Base-by-base conservation (phyloP, 64 coral and sea anemone species). In the Trachythela sp. region DNA sequence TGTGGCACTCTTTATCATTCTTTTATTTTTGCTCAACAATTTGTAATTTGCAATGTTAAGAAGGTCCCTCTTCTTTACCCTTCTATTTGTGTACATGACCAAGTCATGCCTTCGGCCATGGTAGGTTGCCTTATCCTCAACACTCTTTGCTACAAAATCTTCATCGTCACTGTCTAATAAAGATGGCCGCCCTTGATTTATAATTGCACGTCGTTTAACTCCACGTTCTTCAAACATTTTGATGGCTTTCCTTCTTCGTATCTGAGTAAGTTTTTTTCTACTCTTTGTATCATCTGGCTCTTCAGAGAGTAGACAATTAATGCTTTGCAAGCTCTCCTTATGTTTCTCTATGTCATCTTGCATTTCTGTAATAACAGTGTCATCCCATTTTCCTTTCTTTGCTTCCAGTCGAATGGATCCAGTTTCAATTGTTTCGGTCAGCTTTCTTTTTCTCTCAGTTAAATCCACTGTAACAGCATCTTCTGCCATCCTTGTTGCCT, bases 71-170 rank as follows among this genome's bases (percentile, higher is more conserved):
- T 84, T 87, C 50, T 95, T 95, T 0, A 92, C 90, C 48, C 90
- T 89, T 29, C 76, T 89, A 75, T 90, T 90, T 8, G 90, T 92
- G 30, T 72, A 90, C 84, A 95, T 90, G 2, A 88, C 85, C n/a
- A 88, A 86, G n/a, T 92, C 91, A 71, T 95, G 51, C 39, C 88
- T 6, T 77, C 90, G 85, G 7, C 90, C 85, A 84, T 95, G 94
- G 20, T 95, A 95, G 9, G 90, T 90, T 30, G 84, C 84, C 59
- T 95, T 95, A 32, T 86, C 71, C 85, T 92, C 87, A 17, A 95
- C 90, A 9, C 84, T 84, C 48, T 95, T 92, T 24, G 94, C 94
- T 13, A 92, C 76, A 41, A 92, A 92, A 26, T 95, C 84, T 52
- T 95, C 90, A 87, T 49, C 67, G n/a, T 88, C 92, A 22, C 42